Percentiles rank a stretch among this genome's conserved stretches.
phyloP scores from a whole-genome alignment of 2,113 vertebrate species.

The Podarcis raffonei region DNA sequence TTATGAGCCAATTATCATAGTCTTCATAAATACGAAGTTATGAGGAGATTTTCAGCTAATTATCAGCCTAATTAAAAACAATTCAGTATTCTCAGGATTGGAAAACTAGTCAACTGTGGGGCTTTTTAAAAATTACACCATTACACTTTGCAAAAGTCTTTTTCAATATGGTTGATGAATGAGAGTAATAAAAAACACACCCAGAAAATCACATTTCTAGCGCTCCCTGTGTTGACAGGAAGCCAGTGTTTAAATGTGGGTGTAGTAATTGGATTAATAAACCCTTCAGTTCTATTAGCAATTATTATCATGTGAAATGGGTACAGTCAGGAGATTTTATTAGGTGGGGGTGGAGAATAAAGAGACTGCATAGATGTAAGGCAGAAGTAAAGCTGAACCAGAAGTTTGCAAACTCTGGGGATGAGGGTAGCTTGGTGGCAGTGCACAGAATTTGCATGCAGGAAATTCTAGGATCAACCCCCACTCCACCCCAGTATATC shows the following conservation, averaged over 20 bases:
- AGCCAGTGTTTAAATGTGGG: neutral
- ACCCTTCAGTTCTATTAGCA: neutral
- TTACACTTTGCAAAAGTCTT: neutral
- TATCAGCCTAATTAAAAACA: constrained; percentile 39
- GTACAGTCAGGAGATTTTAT: neutral
- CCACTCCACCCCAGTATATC: neutral
- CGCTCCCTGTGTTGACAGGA: neutral
- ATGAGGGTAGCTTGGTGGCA: neutral
- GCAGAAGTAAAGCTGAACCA: neutral
- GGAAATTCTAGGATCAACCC: neutral
- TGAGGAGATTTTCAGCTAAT: neutral
- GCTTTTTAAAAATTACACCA: neutral
- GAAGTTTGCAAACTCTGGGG: neutral
- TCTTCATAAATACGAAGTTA: constrained; percentile 9
- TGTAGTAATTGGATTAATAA: neutral
- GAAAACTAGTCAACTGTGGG: neutral
- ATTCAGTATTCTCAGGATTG: constrained; percentile 5
- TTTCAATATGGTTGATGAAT: neutral
- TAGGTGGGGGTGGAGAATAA: neutral
- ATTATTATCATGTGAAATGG: neutral
- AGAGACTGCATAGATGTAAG: neutral
- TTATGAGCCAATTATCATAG: constrained; percentile 16
- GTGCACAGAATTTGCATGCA: neutral
- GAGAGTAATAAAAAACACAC: neutral
- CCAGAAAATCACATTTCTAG: neutral